Evolutionary conservation across 2,888 invertebrate species (phyloP).

Genomic region (Emesis russula): DNA sequence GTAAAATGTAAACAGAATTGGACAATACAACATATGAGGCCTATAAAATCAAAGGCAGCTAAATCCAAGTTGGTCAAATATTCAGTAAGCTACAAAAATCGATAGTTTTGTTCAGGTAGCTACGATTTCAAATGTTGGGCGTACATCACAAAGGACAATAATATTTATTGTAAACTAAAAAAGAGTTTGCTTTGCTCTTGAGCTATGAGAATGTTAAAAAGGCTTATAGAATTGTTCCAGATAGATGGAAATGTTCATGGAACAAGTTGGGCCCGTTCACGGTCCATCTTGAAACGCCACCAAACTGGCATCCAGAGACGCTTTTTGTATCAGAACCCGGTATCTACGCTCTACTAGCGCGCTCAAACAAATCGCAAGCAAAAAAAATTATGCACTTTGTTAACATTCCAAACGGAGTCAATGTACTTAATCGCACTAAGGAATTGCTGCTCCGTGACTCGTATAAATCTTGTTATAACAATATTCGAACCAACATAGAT

Average conservation of each 20-base stretch:
- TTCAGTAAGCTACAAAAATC: constrained; percentile 15
- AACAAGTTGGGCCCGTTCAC: constrained; percentile 63
- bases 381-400: constrained; percentile 61
- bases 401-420: constrained; percentile 68
- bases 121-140: constrained; percentile 63
- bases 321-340: constrained; percentile 64
- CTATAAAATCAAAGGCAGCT: constrained; percentile 3
- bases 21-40: too few species aligned
- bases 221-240: constrained; percentile 52
- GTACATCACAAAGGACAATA: constrained; percentile 63
- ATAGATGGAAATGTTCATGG: constrained; percentile 42
- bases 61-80: not conserved
- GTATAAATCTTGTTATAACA: constrained; percentile 70
- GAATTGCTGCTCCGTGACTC: constrained; percentile 69
- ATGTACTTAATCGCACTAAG: constrained; percentile 66
- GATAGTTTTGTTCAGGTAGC: not conserved
- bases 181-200: constrained; percentile 66
- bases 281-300: constrained; percentile 38
- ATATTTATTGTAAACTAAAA: constrained; percentile 68
- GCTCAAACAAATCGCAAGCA: constrained; percentile 63
- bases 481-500: constrained; percentile 72
- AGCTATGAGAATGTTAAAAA: constrained; percentile 68
- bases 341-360: constrained; percentile 61
- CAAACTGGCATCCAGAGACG: constrained; percentile 63
- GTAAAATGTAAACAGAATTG: too few species aligned